Evolutionary conservation across 2,113 vertebrate species (phyloP), one percentile per base, ranked within the genome.

Genomic region (Diphyllodes magnificus): DNA sequence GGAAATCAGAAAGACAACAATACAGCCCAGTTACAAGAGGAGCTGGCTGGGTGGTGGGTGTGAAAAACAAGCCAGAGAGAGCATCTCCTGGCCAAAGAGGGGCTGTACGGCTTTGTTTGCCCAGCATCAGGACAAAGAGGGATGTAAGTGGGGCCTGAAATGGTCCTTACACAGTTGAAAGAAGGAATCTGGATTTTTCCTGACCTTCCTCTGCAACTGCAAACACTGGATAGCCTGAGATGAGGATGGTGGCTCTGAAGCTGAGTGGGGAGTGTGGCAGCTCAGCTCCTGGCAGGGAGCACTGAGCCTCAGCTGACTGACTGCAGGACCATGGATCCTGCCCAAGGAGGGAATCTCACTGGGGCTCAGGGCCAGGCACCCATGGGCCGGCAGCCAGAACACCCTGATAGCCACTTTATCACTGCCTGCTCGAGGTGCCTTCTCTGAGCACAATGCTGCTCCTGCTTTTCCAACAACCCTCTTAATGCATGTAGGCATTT

Each of bases 371-470:
- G 27, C 44, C 69, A 50, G 42, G 33, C 35, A 65, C 50, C 45
- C 61, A 7, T 0, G 11, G 39, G 40, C 51, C 54, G 45, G 50
- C 20, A 49, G 60, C 44, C 44, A 49, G 16, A 45, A 49, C 50
- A 18, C 0, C 2, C 60, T 2, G 8, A n/a, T 0, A 16, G 30
- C 13, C 23, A 42, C 54, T 59, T 42, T 4, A 24, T 27, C 71
- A 31, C 28, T 7, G 3, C 10, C 15, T 27, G 21, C 44, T 61
- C 1, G 6, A 75, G 44, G 17, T 2, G 7, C 69, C 47, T 59
- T 57, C 73, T 42, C 27, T 0, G 0, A 57, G 75, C 17, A 49
- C 7, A 0, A 15, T 8, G 57, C n/a, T n/a, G 2, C 20, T 60
- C 54, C 44, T 1, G 5, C 64, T 78, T 69, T 64, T 65, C 78